Evolutionary conservation across 2,797 vertebrate genomes (phyloP).

Genomic region (Rachycentron canadum): DNA sequence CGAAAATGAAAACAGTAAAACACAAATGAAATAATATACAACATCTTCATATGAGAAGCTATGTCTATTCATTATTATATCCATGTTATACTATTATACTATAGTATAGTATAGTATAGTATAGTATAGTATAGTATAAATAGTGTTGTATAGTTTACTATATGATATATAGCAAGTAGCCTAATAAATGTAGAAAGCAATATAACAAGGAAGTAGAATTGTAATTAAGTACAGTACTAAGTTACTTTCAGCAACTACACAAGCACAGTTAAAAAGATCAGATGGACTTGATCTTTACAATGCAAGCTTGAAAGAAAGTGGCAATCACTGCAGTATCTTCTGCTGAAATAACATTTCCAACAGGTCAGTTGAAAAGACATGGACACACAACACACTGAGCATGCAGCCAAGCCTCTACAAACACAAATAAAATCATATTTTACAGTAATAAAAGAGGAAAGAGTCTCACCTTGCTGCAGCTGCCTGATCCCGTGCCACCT

Average conservation of each 20-base stretch:
- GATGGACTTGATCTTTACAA: not conserved
- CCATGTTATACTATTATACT: no score
- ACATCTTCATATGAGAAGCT: not conserved
- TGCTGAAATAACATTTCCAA: not conserved
- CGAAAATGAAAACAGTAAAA: not conserved
- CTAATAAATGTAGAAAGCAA: not conserved
- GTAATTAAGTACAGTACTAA: not conserved
- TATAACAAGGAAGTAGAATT: not conserved
- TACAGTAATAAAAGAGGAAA: slow-evolving; percentile 5
- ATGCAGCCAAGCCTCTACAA: not conserved
- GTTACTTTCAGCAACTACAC: not conserved
- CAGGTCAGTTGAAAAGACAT: slow-evolving; percentile 7
- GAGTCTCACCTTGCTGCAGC: slow-evolving; percentile 78
- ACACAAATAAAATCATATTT: not conserved
- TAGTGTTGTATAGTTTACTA: no score
- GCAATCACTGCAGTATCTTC: not conserved
- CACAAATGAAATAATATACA: not conserved
- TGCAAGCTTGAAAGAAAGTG: not conserved
- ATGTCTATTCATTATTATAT: no score
- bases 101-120: no score
- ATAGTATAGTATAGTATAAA: no score
- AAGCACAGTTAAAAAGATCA: not conserved
- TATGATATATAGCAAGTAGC: not conserved
- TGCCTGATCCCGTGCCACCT: slow-evolving; percentile 74
- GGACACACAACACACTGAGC: not conserved